Percentiles rank a stretch among this genome's conserved stretches.
Evolutionary conservation across 2,797 vertebrate species (phyloP).

Genomic region (Potorous gilbertii): DNA sequence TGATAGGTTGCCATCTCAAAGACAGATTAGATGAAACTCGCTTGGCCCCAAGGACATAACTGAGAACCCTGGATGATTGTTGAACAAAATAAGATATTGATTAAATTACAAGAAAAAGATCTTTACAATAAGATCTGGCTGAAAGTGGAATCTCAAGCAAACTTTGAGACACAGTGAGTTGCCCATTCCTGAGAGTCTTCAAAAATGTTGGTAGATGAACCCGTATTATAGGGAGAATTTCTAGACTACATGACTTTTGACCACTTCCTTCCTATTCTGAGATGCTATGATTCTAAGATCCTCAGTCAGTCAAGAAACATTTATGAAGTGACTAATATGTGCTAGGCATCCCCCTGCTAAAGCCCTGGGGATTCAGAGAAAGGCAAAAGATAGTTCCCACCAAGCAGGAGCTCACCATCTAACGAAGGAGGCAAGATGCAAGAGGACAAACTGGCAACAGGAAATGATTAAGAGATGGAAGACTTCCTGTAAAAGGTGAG

Average conservation of each 20-base stretch:
- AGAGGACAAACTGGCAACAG: neutral
- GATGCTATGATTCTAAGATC: neutral
- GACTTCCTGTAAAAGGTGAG: neutral
- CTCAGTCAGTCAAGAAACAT: neutral
- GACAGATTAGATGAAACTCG: neutral
- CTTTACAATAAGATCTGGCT: too few relatives aligned
- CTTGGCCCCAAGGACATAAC: neutral
- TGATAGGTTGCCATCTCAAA: neutral
- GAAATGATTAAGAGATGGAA: neutral
- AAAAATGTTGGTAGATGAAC: neutral
- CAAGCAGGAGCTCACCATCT: neutral
- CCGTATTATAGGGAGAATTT: neutral
- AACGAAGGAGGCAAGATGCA: neutral
- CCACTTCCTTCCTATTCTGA: neutral
- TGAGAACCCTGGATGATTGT: neutral
- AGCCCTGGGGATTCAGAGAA: too few relatives aligned
- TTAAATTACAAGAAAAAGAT: too few relatives aligned
- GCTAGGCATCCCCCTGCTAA: neutral
- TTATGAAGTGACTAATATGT: neutral
- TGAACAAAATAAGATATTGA: neutral
- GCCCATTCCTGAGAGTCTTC: neutral
- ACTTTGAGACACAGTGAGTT: neutral
- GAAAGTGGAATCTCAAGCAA: neutral
- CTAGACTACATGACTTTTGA: neutral
- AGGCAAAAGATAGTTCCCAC: neutral